Evolutionary conservation across 1,140 invertebrate species (phyloP).

Genomic region (Parapsyche elsis): DNA sequence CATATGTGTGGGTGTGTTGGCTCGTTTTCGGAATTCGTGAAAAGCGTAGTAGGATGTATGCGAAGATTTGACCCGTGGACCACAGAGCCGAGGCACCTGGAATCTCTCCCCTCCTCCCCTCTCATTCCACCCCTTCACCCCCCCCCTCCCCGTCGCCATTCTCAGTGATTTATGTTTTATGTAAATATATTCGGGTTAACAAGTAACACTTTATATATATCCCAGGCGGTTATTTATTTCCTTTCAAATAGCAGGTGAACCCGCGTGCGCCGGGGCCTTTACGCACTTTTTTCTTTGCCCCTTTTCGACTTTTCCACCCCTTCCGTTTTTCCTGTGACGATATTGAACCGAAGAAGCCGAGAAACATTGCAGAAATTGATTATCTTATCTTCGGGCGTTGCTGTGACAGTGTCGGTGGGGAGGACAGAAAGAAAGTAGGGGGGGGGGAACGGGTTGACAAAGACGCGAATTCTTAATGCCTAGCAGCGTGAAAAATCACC

Average conservation of each 20-base stretch:
- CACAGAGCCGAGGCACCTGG: conserved; percentile 19
- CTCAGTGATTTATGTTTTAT: conserved; percentile 38
- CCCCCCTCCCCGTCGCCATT: background rate
- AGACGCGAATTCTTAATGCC: background rate
- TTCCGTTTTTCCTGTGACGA: background rate
- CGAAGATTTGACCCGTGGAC: conserved; percentile 9
- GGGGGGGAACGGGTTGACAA: background rate
- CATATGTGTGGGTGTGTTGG: background rate
- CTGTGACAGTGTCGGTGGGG: background rate
- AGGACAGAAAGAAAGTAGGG: too few species aligned
- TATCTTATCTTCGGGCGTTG: conserved; percentile 18
- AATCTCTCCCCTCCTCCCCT: background rate
- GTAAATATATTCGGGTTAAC: conserved; percentile 44
- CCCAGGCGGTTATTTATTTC: conserved; percentile 36
- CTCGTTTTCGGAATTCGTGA: background rate
- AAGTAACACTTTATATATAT: conserved; percentile 44
- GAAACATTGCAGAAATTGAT: conserved; percentile 29
- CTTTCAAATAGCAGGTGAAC: conserved; percentile 38
- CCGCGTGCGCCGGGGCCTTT: background rate
- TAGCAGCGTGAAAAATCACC: conserved; percentile 3
- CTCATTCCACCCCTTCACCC: background rate
- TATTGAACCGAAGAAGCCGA: background rate
- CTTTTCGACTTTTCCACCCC: background rate
- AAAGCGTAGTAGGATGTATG: background rate
- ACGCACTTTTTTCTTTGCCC: background rate